Evolutionary conservation across 2,797 vertebrate species (phyloP), one percentile per base, ranked within the genome.

Genomic region (Nothura maculosa): DNA sequence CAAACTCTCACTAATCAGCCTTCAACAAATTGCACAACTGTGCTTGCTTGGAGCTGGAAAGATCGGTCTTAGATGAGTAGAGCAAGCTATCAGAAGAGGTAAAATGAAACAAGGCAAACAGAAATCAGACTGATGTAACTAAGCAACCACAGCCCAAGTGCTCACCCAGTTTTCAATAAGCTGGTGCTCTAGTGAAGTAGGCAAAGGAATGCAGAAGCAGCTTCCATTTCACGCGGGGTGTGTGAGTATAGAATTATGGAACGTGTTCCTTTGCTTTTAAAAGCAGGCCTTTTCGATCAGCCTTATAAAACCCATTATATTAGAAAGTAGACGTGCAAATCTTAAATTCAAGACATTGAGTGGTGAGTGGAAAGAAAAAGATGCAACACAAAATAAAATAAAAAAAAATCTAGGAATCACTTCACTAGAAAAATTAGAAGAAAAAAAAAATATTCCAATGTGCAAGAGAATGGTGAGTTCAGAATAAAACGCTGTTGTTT

Each of bases 361-460:
- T 32, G 0, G 0, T 67, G 25, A 62, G 7, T 45, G 14, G 10
- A 75, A 87, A 81, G 11, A 54, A 6, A 58, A 58, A 89, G 74
- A 52, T 7, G 47, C 47, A 25, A 24, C 47, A 32, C 1, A 24
- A 22, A 43, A 2, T 28, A 30, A 62, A 52, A 1, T 2, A 14
- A 7, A 38, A 54, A 5, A 38, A 30, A 30, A 15, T 11, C 34
- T 1, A 57, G 22, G 28, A 72, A 54, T 34, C 4, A 1, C 12
- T 63, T 83, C 36, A 36, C 10, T 57, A 61, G 32, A 28, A 63
- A 82, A 57, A 52, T 3, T 9, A 82, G 25, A 36, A 66, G 13
- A 36, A 91, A 78, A 68, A 47, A 74, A 78, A 87, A 87, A 73
- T 81, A 94, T 79, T 95, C 68, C 83, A 75, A 7, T 30, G 27